Evolutionary conservation across 2,113 vertebrate genomes (phyloP), one percentile per base, ranked within the genome.

Genomic region (Anoplopoma fimbria): DNA sequence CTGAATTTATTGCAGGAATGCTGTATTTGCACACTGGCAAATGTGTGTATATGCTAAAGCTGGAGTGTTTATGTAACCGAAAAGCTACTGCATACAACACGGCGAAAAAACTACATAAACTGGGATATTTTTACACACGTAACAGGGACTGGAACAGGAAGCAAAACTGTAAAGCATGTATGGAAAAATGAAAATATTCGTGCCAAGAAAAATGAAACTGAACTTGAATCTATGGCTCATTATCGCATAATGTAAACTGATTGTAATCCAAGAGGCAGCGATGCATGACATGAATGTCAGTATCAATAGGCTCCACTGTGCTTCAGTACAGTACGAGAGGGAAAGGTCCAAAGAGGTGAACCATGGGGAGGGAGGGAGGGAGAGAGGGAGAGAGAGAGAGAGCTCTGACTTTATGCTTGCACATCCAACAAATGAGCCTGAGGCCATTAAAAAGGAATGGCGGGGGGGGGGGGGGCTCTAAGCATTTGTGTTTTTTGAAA

Each of bases 341-440:
- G 49, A 29, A 10, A 33, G 17, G 49, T 29, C 42, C 51, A 61
- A 12, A 65, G 29, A 34, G 33, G 60, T 49, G 58, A 62, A 62
- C 80, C 34, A 55, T 9, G 36, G n/a, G n/a, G n/a, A n/a, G n/a
- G n/a, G n/a, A n/a, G n/a, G n/a, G n/a, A n/a, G n/a, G n/a, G n/a
- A n/a, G n/a, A n/a, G n/a, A n/a, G n/a, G n/a, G n/a, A n/a, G n/a
- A n/a, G n/a, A n/a, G n/a, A n/a, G n/a, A 53, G 60, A 63, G 49
- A 31, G n/a, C 55, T 67, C 10, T 27, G 40, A 53, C 73, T 73
- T 85, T 58, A 83, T 70, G 67, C 45, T 61, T 29, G 49, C 14
- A 65, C 29, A 33, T 72, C 47, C 17, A 75, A 65, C 9, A 62
- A 75, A 72, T 45, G 70, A 79, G 69, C 69, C 75, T 31, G 40